Conservation (phyloP, 2,797 vertebrate genomes). For the Cephalopachus bancanus region DNA sequence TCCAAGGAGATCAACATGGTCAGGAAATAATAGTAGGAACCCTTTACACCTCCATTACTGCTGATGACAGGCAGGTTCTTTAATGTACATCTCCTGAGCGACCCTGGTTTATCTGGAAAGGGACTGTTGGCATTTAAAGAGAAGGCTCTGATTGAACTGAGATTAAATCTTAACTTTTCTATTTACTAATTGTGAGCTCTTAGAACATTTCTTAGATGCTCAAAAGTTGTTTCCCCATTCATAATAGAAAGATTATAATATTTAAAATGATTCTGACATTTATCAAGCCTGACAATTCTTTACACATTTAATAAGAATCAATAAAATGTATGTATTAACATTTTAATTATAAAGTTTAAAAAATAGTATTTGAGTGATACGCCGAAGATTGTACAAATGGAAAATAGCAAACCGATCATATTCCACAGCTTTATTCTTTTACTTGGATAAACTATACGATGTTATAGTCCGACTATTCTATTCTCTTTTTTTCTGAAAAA, state of each 20-base stretch:
- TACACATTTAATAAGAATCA: neutral
- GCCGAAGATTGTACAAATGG: neutral
- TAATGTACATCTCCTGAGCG: too few relatives aligned
- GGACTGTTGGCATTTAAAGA: neutral
- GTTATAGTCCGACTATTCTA: neutral
- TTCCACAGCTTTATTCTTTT: neutral
- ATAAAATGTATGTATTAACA: neutral
- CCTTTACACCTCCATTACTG: neutral
- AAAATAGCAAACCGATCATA: neutral
- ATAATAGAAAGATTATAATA: neutral
- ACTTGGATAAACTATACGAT: neutral
- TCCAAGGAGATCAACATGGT: neutral
- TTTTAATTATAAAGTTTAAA: neutral
- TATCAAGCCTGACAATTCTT: neutral
- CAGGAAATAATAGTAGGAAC: neutral
- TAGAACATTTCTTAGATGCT: neutral
- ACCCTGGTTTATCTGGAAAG: neutral
- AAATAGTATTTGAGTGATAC: constrained; percentile 13
- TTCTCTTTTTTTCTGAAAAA: neutral
- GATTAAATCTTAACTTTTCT: neutral
- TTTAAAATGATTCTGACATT: neutral
- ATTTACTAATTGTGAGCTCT: neutral
- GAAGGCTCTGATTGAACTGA: neutral
- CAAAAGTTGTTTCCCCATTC: neutral
- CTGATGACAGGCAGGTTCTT: neutral